Evolutionary conservation across 1,140 invertebrate genomes (phyloP).

Genomic region (Zaprionus camerounensis): DNA sequence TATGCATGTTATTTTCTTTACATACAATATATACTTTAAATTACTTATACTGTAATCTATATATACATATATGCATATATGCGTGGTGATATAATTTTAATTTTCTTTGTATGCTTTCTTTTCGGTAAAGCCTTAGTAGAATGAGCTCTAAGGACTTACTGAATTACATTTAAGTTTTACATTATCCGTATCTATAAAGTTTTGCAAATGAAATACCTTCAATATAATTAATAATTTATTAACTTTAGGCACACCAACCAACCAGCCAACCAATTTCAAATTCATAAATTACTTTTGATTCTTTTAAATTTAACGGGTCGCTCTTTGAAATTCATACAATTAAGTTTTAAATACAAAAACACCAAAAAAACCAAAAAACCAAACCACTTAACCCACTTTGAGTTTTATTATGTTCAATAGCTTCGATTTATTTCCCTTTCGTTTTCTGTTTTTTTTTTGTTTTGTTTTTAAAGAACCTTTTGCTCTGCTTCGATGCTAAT

Average conservation of each 20-base stretch:
- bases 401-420: constrained; percentile 67
- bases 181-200: constrained; percentile 48
- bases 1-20: constrained; percentile 27
- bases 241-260: constrained; percentile 43
- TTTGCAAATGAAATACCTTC: constrained; percentile 68
- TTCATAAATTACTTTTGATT: constrained; percentile 59
- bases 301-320: constrained; percentile 58
- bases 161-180: constrained; percentile 57
- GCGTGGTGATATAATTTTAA: constrained; percentile 83
- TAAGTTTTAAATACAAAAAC: constrained; percentile 65
- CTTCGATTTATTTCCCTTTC: constrained; percentile 37
- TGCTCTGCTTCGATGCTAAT: constrained; percentile 79
- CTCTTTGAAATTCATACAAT: constrained; percentile 50
- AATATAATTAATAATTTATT: constrained; percentile 74
- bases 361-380: constrained; percentile 49
- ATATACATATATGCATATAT: constrained; percentile 55
- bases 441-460: constrained; percentile 21
- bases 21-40: constrained; percentile 46
- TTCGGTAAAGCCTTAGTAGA: constrained; percentile 50
- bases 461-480: constrained; percentile 44
- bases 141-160: constrained; percentile 39
- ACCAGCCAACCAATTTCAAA: constrained; percentile 15
- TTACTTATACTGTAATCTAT: constrained; percentile 38
- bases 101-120: constrained; percentile 65
- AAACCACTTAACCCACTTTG: constrained; percentile 63